Conservation (phyloP, 2,113 vertebrate species). For the Dipodomys spectabilis region DNA sequence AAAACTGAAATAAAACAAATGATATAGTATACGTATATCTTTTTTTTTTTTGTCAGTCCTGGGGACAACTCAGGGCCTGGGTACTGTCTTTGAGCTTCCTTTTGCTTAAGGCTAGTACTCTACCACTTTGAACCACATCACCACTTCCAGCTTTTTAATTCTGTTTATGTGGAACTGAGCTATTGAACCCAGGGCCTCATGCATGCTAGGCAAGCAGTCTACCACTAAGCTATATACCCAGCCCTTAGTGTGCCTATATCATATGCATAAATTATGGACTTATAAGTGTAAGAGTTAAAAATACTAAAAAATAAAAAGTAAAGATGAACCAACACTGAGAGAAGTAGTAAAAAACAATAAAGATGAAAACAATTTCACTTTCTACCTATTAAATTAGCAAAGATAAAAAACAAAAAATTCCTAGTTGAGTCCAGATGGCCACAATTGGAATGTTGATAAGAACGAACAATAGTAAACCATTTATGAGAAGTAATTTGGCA, state of each 20-base stretch:
- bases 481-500: conserved; percentile 46
- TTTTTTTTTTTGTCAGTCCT: too few relatives aligned
- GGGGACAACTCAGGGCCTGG: too few relatives aligned
- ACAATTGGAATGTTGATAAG: not conserved
- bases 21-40: not conserved
- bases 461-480: conserved; percentile 9
- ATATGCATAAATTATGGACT: too few relatives aligned
- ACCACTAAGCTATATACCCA: too few relatives aligned
- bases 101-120: too few relatives aligned
- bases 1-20: conserved; percentile 22
- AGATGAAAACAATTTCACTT: not conserved
- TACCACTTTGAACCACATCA: too few relatives aligned
- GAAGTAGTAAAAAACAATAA: not conserved
- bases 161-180: too few relatives aligned
- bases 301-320: not conserved
- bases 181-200: too few relatives aligned
- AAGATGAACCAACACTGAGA: not conserved
- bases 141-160: too few relatives aligned
- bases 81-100: too few relatives aligned
- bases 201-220: too few relatives aligned
- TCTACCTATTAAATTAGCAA: conserved; percentile 34
- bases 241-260: not conserved
- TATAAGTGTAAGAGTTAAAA: not conserved
- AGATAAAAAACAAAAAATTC: conserved; percentile 37
- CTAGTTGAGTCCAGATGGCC: not conserved